A percentile compares a stretch with the other conserved stretches of the same genome.
These are phyloP conservation scores for Chaetophractus vellerosus DNA, from an alignment of 2,797 vertebrate species.

Conservation along the genomic window DNA sequence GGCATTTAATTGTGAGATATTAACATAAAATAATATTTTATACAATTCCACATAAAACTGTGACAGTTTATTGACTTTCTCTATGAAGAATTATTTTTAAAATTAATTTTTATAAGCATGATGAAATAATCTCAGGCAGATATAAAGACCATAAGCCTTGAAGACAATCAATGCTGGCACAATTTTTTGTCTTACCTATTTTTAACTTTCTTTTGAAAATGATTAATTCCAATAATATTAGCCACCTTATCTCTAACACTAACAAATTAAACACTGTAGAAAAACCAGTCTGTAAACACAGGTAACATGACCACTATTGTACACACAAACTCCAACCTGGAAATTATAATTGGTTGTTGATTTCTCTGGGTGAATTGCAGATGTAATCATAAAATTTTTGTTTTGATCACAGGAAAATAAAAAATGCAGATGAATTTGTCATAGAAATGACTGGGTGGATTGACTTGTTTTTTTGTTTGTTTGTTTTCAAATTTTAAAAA, in stretches of 20 bases:
- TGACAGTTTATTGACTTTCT: slow-evolving; percentile 36
- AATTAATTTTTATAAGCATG: slow-evolving; percentile 32
- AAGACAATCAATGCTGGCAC: neutral
- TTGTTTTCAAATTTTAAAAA: neutral
- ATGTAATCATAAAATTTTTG: neutral
- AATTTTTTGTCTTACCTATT: neutral
- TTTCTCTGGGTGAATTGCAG: neutral
- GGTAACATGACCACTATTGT: neutral
- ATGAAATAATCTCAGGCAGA: slow-evolving; percentile 36
- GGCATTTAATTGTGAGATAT: slow-evolving; percentile 2
- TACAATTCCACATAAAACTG: slow-evolving; percentile 24
- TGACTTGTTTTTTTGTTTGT: neutral
- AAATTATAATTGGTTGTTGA: neutral
- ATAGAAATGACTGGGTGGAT: neutral
- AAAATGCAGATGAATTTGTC: neutral
- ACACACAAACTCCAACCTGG: neutral
- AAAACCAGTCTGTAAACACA: neutral
- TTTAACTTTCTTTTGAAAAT: slow-evolving; percentile 8
- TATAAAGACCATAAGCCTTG: slow-evolving; percentile 1
- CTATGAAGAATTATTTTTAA: neutral
- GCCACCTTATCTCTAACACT: neutral
- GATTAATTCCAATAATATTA: neutral
- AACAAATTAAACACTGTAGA: neutral
- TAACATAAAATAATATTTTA: slow-evolving; percentile 31
- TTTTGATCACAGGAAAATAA: slow-evolving; percentile 1